Conservation (phyloP, 2,888 invertebrate species). For the Acanthosoma haemorrhoidale region DNA sequence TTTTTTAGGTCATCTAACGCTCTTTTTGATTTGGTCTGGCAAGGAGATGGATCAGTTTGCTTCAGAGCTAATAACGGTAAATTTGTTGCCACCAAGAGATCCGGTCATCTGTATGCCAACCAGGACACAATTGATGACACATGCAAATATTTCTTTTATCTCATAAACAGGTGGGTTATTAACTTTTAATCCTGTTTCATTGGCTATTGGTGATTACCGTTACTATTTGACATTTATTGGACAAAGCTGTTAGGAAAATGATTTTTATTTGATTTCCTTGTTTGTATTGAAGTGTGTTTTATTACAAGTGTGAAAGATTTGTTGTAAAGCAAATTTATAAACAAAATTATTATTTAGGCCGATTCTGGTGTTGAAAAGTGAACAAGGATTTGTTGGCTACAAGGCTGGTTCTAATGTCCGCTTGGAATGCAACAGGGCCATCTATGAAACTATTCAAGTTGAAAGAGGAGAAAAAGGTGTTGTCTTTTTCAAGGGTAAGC, state of each 20-base stretch:
- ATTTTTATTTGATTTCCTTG: too few species aligned
- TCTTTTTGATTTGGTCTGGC: constrained; percentile 90
- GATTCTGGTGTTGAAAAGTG: constrained; percentile 86
- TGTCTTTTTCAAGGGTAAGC: constrained; percentile 81
- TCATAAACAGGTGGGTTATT: constrained; percentile 80
- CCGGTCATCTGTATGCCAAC: constrained; percentile 88
- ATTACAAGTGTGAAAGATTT: too few species aligned
- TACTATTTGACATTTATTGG: not conserved
- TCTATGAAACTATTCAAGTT: constrained; percentile 87
- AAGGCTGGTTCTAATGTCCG: constrained; percentile 67
- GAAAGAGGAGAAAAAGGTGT: constrained; percentile 83
- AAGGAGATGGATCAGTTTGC: constrained; percentile 82
- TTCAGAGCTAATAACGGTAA: constrained; percentile 92
- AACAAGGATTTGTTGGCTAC: constrained; percentile 93
- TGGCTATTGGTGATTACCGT: too few species aligned
- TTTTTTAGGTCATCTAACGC: constrained; percentile 74
- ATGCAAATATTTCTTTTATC: constrained; percentile 89
- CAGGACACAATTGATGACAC: constrained; percentile 76
- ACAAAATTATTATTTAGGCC: constrained; percentile 62
- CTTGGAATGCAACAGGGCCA: constrained; percentile 92
- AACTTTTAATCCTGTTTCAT: too few species aligned
- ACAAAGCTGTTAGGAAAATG: not conserved
- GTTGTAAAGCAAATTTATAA: too few species aligned
- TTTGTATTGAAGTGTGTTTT: too few species aligned
- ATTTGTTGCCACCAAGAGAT: constrained; percentile 88